phyloP scores from a whole-genome alignment of 1,140 invertebrate genomes.

The Meteorus sp. region DNA sequence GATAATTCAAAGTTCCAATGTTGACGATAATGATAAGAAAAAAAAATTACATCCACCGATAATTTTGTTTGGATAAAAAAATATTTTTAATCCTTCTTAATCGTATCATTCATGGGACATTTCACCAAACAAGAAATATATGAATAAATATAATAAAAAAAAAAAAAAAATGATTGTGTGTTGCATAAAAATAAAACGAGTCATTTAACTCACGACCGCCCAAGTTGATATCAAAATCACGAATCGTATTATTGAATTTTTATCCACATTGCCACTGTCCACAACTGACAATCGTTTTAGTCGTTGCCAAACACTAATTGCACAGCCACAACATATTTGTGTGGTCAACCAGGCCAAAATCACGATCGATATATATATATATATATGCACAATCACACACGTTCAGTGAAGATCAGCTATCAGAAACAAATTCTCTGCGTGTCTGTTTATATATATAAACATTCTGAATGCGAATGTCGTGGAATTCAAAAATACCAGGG shows the following conservation, averaged over 20 bases:
- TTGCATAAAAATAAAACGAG: not conserved
- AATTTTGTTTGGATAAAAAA: not conserved
- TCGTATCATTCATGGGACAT: not conserved
- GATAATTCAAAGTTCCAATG: too few relatives aligned
- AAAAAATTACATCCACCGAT: not conserved
- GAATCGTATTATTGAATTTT: constrained; percentile 40
- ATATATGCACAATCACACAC: not conserved
- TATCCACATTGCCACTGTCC: constrained; percentile 30
- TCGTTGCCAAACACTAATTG: constrained; percentile 42
- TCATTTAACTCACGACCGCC: not conserved
- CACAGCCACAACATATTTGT: not conserved
- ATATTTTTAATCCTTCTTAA: not conserved
- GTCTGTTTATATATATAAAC: not conserved
- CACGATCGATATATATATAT: too few relatives aligned
- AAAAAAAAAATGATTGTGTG: not conserved
- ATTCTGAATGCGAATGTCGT: not conserved
- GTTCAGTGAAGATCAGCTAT: not conserved
- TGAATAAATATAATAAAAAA: not conserved
- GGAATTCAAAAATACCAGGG: constrained; percentile 9
- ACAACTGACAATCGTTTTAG: constrained; percentile 37
- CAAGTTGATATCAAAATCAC: not conserved
- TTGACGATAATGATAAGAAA: too few relatives aligned
- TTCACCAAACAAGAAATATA: not conserved
- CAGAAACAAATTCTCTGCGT: not conserved
- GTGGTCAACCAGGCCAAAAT: too few relatives aligned